Evolutionary conservation across 2,888 invertebrate genomes (phyloP), one percentile per base, ranked within the genome.

Genomic region (Seira sanloemensis): DNA sequence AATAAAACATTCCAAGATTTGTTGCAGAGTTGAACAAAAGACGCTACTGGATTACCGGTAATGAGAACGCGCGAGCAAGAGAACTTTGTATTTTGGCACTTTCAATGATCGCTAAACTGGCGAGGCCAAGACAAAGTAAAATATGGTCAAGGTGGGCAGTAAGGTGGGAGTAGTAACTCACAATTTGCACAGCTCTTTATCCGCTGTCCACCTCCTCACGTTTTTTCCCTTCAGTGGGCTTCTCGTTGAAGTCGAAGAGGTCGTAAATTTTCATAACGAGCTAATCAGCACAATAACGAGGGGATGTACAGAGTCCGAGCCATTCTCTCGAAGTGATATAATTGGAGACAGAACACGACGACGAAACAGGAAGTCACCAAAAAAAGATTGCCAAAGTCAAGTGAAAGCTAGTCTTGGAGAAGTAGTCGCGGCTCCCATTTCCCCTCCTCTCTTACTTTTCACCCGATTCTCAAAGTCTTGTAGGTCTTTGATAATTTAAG

Each of bases 241-340:
- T 54, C 73, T 50, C 26, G 50, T 68, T 81, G 58, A 71, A 68
- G 66, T 19, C 69, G 50, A 19, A 65, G 50, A 37, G 46, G 24
- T 77, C 82, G 82, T 83, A 83, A 83, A 77, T 83, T 83, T 83
- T 77, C 77, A 83, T 83, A 83, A 83, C 82, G 73, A 83, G 77
- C 82, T 83, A 83, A 83, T 83, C 82, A 83, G 50, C 50, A 19
- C 67, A 66, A 23, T 7, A 67, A 67, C 12, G 25, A 67, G 67
- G 2, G 12, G 18, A 25, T 18, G 58, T 58, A 19, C 4, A 67
- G 16, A 2, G 50, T 18, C n/a, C n/a, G 16, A 50, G 50, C 12
- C 50, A 1, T 50, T 50, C n/a, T 50, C n/a, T 16, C 16, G n/a
- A 12, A 2, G 50, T 50, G n/a, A 50, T 50, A 16, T 18, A 50